phyloP scores from a whole-genome alignment of 2,797 vertebrate genomes.

The Peromyscus aztecus region DNA sequence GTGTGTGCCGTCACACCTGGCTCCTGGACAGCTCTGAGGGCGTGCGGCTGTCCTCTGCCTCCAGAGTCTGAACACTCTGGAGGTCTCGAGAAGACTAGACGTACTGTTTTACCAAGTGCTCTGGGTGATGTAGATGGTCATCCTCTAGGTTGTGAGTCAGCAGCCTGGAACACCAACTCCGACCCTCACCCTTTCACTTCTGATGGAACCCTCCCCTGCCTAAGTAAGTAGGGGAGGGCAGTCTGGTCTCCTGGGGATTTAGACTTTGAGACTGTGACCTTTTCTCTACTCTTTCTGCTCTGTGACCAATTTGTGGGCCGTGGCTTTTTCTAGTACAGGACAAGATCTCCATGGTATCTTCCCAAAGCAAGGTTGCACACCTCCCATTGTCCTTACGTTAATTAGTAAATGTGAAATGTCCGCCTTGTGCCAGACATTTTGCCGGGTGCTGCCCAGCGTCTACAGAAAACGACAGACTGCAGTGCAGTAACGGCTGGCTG shows the following conservation, averaged over 20 bases:
- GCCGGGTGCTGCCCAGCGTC: background rate
- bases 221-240: background rate
- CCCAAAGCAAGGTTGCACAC: background rate
- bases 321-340: background rate
- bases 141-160: background rate
- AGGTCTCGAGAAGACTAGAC: background rate
- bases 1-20: background rate
- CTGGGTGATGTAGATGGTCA: background rate
- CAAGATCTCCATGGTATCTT: background rate
- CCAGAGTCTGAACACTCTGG: background rate
- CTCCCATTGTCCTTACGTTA: background rate
- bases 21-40: background rate
- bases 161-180: background rate
- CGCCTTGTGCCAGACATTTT: background rate
- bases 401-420: background rate
- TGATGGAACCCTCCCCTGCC: background rate
- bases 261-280: background rate
- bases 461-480: background rate
- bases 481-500: background rate
- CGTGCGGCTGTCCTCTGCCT: background rate
- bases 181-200: background rate
- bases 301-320: background rate
- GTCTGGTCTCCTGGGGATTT: background rate
- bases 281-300: background rate
- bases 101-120: background rate